Evolutionary conservation across 2,113 vertebrate species (phyloP), one percentile per base, ranked within the genome.

Genomic region (Spea bombifrons): DNA sequence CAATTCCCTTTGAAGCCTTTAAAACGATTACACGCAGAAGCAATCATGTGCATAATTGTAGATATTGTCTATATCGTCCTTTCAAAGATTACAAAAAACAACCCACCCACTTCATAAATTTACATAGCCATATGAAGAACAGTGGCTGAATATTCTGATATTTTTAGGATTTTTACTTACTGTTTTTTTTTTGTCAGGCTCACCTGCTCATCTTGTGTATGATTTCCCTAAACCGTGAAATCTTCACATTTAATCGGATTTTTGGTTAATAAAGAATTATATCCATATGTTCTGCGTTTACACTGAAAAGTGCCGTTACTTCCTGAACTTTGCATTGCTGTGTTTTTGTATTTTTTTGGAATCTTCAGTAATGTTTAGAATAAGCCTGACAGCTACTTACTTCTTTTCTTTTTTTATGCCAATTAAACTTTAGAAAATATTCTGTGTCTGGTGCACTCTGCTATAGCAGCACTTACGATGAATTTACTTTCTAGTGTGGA

Each of bases 291-390:
- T 75, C 59, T 30, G 17, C 66, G 13, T 47, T 78, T 43, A 83
- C 81, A 82, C 80, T 50, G 64, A 82, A 70, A 55, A 66, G 80
- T 6, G 81, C 75, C 85, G 84, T 66, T 80, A 78, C 66, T 73
- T 79, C 52, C 53, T 63, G 67, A 83, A 75, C 71, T 83, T 12
- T 64, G 17, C 71, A 50, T 84, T 83, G 53, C 45, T 55, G 71
- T 57, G 50, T 80, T 83, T 83, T 48, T 50, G 81, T 10, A 61
- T 74, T 61, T 75, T 81, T 83, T 47, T 85, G 86, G 83, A 77
- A 84, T 86, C 82, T 84, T 81, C 80, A 73, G 52, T 81, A 78
- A 78, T 82, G 77, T 75, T 83, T 80, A 61, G 79, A 81, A 72
- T 71, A 57, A 66, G 75, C 78, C 64, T 65, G 73, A 45, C 79